Evolutionary conservation across 2,113 vertebrate genomes (phyloP).

Genomic region (Rhegmatorhina hoffmannsi): DNA sequence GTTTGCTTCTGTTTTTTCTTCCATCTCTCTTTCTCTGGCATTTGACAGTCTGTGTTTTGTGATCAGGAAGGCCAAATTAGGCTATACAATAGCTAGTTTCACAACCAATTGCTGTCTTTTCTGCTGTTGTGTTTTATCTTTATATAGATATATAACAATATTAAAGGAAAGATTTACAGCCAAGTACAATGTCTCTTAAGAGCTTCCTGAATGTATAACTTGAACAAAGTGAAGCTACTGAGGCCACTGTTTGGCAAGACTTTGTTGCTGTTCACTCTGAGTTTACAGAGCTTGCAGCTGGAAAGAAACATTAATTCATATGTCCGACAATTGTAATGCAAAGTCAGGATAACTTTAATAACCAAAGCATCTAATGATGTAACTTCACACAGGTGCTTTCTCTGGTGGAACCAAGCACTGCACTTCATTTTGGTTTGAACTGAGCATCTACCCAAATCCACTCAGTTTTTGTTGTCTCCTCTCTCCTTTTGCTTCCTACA

Average conservation of each 20-base stretch:
- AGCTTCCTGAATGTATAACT: neutral
- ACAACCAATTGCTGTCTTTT: neutral
- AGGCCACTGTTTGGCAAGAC: neutral
- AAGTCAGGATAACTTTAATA: neutral
- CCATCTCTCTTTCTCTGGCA: neutral
- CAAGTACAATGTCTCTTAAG: neutral
- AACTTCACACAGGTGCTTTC: neutral
- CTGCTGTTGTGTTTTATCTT: neutral
- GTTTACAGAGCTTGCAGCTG: neutral
- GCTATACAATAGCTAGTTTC: neutral
- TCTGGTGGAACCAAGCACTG: neutral
- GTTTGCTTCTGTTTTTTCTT: neutral
- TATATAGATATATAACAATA: neutral
- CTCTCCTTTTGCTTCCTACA: neutral
- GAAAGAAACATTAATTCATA: neutral
- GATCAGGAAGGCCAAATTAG: neutral
- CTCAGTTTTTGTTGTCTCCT: neutral
- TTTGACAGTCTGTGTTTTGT: neutral
- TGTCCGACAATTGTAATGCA: neutral
- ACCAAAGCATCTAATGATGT: neutral
- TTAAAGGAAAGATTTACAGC: neutral
- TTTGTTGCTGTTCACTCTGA: neutral
- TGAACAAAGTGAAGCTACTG: neutral
- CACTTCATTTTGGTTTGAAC: neutral
- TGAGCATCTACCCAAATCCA: neutral